Evolutionary conservation across 2,797 vertebrate genomes (phyloP).

Genomic region (Neosalanx taihuensis): DNA sequence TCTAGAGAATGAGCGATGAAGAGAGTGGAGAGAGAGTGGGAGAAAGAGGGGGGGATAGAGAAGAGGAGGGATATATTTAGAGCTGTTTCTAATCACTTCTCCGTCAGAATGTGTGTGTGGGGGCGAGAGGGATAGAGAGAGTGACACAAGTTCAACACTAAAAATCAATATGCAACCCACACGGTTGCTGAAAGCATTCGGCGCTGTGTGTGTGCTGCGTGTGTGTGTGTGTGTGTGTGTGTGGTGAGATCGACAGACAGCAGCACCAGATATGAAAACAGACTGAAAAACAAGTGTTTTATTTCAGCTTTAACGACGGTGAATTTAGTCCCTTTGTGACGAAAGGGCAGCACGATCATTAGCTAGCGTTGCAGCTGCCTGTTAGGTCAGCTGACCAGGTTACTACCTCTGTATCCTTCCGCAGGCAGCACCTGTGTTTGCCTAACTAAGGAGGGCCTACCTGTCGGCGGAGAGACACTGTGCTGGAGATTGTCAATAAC

Average conservation of each 20-base stretch:
- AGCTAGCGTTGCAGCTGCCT: neutral
- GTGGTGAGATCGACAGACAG: slow-evolving; percentile 32
- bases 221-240: slow-evolving; percentile 16
- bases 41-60: slow-evolving; percentile 45
- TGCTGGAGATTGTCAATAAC: slow-evolving; percentile 11
- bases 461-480: neutral
- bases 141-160: slow-evolving; percentile 57
- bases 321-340: neutral
- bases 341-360: neutral
- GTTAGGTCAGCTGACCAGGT: neutral
- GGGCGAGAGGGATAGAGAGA: slow-evolving; percentile 53
- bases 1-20: slow-evolving; percentile 26
- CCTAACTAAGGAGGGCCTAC: neutral
- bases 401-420: neutral
- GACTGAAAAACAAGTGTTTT: slow-evolving; percentile 29
- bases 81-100: slow-evolving; percentile 73
- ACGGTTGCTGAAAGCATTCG: slow-evolving; percentile 44
- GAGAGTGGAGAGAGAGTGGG: slow-evolving; percentile 10
- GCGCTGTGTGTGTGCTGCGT: slow-evolving; percentile 1
- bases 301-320: slow-evolving; percentile 15
- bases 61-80: slow-evolving; percentile 70
- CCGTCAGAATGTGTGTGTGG: slow-evolving; percentile 68
- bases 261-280: slow-evolving; percentile 20
- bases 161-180: slow-evolving; percentile 72
- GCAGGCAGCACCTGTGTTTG: neutral